A percentile compares a stretch with the other conserved stretches of the same genome.
phyloP scores from a whole-genome alignment of 2,113 vertebrate species.

The Prochilodus magdalenae region DNA sequence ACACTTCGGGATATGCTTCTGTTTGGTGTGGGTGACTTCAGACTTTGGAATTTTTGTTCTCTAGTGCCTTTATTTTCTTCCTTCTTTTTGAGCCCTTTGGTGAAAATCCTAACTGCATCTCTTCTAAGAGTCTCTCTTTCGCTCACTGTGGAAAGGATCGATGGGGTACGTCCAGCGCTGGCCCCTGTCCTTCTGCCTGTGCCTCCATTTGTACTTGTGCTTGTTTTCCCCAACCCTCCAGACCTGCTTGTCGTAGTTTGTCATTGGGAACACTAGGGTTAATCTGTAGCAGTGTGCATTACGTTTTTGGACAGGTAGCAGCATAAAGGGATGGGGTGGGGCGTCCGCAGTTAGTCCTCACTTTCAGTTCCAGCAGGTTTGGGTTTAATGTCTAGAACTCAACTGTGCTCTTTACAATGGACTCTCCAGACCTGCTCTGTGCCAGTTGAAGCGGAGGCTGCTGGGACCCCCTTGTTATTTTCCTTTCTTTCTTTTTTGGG shows the following conservation, averaged over 20 bases:
- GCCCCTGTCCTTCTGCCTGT: background rate
- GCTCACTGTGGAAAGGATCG: background rate
- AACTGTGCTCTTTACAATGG: background rate
- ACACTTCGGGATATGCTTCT: background rate
- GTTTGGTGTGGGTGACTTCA: background rate
- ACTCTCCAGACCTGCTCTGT: background rate
- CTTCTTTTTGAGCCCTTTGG: background rate
- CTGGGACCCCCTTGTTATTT: background rate
- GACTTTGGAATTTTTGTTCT: background rate
- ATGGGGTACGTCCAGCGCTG: background rate
- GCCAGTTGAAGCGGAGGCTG: background rate
- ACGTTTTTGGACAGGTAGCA: slow-evolving; percentile 15
- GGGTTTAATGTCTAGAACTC: background rate
- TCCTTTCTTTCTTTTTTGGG: too few relatives aligned
- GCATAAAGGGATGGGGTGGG: background rate
- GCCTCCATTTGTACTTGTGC: background rate
- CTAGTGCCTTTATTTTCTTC: slow-evolving; percentile 20
- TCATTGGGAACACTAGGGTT: slow-evolving; percentile 13
- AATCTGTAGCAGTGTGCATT: background rate
- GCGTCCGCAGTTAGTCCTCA: slow-evolving; percentile 11
- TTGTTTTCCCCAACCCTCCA: too few relatives aligned
- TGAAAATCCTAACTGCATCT: background rate
- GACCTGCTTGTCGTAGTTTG: background rate
- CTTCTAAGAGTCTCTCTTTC: background rate
- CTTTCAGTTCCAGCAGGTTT: background rate